A percentile compares a stretch with the other conserved stretches of the same genome.
Evolutionary conservation across 2,113 vertebrate species (phyloP).

Genomic region (Motacilla tschutschensis): DNA sequence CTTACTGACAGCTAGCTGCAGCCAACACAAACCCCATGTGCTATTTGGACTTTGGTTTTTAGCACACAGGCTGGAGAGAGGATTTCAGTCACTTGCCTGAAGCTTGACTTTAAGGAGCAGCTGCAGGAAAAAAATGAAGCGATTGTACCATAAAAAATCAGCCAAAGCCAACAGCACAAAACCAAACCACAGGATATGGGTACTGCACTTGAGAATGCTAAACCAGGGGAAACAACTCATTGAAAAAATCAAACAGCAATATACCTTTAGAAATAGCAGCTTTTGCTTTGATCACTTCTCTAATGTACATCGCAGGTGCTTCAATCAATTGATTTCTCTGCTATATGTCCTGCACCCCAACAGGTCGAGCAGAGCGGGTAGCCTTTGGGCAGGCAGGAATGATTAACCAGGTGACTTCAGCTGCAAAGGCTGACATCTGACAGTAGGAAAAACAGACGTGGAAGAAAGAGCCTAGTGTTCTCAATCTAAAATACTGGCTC

Average conservation of each 20-base stretch:
- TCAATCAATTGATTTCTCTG: background rate
- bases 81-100: constrained; percentile 4
- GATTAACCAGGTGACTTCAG: constrained; percentile 60
- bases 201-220: background rate
- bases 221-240: background rate
- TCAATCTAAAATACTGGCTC: constrained; percentile 8
- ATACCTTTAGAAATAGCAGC: background rate
- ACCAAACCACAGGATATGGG: background rate
- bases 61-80: background rate
- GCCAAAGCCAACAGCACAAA: background rate
- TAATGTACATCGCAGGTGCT: background rate
- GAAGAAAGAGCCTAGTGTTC: constrained; percentile 35
- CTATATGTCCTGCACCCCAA: background rate
- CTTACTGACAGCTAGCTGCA: background rate
- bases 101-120: constrained; percentile 15
- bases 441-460: constrained; percentile 27
- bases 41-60: background rate
- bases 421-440: constrained; percentile 14
- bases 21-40: background rate
- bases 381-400: background rate
- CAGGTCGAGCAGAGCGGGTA: background rate
- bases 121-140: constrained; percentile 2
- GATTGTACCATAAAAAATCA: background rate
- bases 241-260: background rate
- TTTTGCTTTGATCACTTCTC: background rate